These are phyloP conservation scores for Podarcis cretensis DNA, from an alignment of 2,113 vertebrate species.

Conservation along the genomic window DNA sequence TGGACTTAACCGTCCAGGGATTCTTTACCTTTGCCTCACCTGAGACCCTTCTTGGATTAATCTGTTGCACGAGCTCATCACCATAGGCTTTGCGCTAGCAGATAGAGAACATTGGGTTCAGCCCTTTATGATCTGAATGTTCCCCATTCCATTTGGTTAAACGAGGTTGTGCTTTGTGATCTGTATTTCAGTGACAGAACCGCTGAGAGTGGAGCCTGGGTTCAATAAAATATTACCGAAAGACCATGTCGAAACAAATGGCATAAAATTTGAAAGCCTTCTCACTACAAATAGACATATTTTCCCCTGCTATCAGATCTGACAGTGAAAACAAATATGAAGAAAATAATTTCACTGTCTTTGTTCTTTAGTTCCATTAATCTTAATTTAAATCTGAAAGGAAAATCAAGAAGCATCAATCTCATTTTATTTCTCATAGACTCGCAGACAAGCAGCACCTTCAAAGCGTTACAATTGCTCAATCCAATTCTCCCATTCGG, in stretches of 20 bases:
- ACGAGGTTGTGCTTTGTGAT: not conserved
- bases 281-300: not conserved
- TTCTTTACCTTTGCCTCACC: no score
- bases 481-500: not conserved
- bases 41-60: no score
- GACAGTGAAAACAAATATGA: not conserved
- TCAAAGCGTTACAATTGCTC: not conserved
- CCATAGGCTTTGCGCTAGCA: no score
- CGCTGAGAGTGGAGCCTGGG: no score
- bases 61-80: no score
- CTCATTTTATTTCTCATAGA: not conserved
- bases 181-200: not conserved
- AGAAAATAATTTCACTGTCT: not conserved
- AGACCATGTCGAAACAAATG: not conserved
- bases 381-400: slow-evolving; percentile 12
- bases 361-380: not conserved
- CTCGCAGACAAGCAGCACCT: not conserved
- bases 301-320: not conserved
- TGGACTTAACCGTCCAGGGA: no score
- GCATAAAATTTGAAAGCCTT: not conserved
- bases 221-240: not conserved
- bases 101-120: no score
- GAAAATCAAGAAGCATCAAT: slow-evolving; percentile 6
- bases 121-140: not conserved
- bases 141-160: not conserved